phyloP scores from a whole-genome alignment of 2,113 vertebrate species.

The Entelurus aequoreus region DNA sequence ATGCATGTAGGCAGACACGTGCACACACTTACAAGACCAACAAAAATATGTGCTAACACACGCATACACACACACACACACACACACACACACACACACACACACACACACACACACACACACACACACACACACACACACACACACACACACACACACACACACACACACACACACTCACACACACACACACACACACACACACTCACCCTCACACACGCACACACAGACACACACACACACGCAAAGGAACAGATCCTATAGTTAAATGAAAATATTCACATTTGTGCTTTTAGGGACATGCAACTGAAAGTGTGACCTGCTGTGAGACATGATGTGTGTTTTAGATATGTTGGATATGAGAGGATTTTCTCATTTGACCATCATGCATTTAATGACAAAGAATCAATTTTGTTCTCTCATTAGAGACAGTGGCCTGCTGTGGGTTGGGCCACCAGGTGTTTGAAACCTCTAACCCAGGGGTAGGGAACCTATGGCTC shows the following conservation, averaged over 20 bases:
- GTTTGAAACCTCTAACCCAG: too few species aligned
- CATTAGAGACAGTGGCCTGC: too few species aligned
- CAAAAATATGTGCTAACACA: conserved; percentile 51
- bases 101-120: conserved; percentile 43
- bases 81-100: conserved; percentile 29
- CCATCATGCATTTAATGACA: too few species aligned
- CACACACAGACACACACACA: conserved; percentile 11
- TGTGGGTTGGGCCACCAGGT: too few species aligned
- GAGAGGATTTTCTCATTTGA: not conserved
- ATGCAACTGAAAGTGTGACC: not conserved
- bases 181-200: conserved; percentile 24
- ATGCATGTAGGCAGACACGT: conserved; percentile 53
- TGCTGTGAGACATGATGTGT: not conserved
- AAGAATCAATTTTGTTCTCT: too few species aligned
- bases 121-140: conserved; percentile 31
- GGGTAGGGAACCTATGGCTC: too few species aligned
- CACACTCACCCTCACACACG: conserved; percentile 14
- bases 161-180: conserved; percentile 11
- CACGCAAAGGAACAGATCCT: conserved; percentile 12
- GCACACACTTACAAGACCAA: conserved; percentile 52
- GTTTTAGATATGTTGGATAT: not conserved
- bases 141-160: too few species aligned
- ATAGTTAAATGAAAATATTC: conserved; percentile 21
- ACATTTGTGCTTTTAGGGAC: conserved; percentile 24
- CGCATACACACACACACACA: conserved; percentile 10